A percentile compares a stretch with the other conserved stretches of the same genome.
These are phyloP conservation scores for Sceloporus undulatus DNA, from an alignment of 2,113 vertebrate species.

Conservation along the genomic window DNA sequence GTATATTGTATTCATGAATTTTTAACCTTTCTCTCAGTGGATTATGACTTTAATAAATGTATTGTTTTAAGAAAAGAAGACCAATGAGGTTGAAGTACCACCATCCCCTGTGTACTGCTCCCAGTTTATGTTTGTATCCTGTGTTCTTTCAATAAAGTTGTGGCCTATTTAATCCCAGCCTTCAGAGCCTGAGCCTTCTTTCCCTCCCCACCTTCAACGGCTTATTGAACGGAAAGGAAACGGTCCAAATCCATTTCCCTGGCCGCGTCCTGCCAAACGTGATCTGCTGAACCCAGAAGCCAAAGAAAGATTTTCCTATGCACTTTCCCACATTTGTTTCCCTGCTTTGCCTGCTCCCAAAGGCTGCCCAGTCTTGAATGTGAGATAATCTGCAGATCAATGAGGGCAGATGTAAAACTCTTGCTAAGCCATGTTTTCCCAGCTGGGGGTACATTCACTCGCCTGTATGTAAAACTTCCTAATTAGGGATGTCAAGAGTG, in stretches of 20 bases:
- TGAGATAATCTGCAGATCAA: slow-evolving; percentile 95
- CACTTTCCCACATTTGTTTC: slow-evolving; percentile 88
- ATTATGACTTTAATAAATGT: too few species aligned
- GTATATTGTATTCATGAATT: too few species aligned
- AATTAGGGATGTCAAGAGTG: slow-evolving; percentile 84
- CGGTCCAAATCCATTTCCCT: slow-evolving; percentile 62
- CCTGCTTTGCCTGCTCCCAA: slow-evolving; percentile 77
- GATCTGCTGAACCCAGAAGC: slow-evolving; percentile 76
- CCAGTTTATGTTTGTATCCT: neutral
- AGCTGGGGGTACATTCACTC: slow-evolving; percentile 92
- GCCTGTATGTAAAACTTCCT: slow-evolving; percentile 86
- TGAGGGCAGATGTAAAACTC: slow-evolving; percentile 92
- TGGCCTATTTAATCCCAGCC: neutral
- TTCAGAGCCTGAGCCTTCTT: neutral
- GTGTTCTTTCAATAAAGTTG: neutral
- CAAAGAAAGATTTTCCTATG: slow-evolving; percentile 76
- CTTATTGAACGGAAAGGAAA: slow-evolving; percentile 45
- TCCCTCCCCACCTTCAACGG: neutral
- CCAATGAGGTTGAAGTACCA: too few species aligned
- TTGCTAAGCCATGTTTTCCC: slow-evolving; percentile 91
- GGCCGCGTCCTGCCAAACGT: slow-evolving; percentile 69
- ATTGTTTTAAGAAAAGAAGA: too few species aligned
- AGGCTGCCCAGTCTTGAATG: slow-evolving; percentile 84
- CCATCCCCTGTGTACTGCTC: neutral
- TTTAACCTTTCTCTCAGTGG: too few species aligned